A percentile compares a stretch with the other conserved stretches of the same genome.
Evolutionary conservation across 2,113 vertebrate species (phyloP).

Genomic region (Capra hircus): DNA sequence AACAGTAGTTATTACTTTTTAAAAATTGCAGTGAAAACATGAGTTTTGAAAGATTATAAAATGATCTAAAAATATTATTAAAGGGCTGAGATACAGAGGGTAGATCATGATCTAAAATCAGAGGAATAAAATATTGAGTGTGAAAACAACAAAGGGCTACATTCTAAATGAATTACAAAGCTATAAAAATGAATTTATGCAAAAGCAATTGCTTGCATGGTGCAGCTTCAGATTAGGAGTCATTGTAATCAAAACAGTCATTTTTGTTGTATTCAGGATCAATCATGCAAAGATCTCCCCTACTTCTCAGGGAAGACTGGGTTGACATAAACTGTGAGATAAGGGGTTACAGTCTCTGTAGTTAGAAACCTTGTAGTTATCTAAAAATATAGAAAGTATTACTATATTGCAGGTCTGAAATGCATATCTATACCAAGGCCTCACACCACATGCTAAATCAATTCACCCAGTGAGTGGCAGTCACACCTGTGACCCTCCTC

Average conservation of each 20-base stretch:
- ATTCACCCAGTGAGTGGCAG: not conserved
- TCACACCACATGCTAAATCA: not conserved
- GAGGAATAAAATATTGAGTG: not conserved
- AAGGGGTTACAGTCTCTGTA: not conserved
- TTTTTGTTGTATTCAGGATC: not conserved
- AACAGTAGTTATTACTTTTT: not conserved
- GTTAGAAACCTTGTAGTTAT: not conserved
- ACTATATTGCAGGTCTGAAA: not conserved
- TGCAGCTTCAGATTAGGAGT: not conserved
- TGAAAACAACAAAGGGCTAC: not conserved
- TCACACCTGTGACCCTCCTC: not conserved
- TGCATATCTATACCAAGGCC: not conserved
- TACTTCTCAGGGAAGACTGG: not conserved
- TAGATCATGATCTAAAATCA: not conserved
- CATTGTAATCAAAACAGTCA: not conserved
- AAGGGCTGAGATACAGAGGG: not conserved
- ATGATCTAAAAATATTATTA: not conserved
- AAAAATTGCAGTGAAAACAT: not conserved
- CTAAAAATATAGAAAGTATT: not conserved
- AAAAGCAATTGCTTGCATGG: not conserved
- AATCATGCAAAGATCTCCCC: not conserved
- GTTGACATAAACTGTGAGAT: not conserved
- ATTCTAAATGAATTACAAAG: not conserved
- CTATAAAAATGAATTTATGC: not conserved
- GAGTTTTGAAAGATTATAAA: conserved; percentile 14